Conservation (phyloP, 2,888 invertebrate species). For the Ectobius pallidus region DNA sequence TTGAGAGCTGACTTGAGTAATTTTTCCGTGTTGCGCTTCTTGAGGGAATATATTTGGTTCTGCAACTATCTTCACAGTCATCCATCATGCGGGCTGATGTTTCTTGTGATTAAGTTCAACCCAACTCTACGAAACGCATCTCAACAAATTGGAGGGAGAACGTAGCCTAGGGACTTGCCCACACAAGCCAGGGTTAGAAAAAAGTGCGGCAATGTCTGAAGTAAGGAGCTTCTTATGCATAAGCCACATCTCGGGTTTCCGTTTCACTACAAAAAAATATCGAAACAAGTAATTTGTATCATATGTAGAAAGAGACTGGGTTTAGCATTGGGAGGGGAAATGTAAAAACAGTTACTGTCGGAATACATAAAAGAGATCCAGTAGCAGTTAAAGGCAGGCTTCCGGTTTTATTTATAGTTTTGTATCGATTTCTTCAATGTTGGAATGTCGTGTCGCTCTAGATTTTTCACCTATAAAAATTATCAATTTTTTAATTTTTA, state of each 20-base stretch:
- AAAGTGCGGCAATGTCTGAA: neutral
- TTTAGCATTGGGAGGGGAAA: no score
- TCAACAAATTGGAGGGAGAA: conserved; percentile 25
- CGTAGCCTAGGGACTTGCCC: neutral
- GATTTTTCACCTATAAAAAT: no score
- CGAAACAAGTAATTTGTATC: conserved; percentile 18
- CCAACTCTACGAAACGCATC: neutral
- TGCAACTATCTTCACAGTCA: conserved; percentile 2
- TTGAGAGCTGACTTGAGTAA: no score
- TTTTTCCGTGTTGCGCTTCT: neutral
- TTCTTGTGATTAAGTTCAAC: conserved; percentile 37
- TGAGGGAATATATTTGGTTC: neutral
- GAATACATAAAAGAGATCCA: no score
- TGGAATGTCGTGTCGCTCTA: no score
- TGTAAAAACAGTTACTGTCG: no score
- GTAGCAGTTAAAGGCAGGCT: no score
- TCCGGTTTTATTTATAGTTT: no score
- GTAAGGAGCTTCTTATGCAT: neutral
- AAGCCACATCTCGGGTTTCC: neutral
- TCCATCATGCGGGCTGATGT: conserved; percentile 36
- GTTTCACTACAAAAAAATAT: neutral
- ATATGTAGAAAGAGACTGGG: neutral
- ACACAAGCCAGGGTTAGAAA: neutral
- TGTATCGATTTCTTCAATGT: no score
- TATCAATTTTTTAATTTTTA: no score